phyloP scores from a whole-genome alignment of 1,140 invertebrate genomes.

The Caenorhabditis elegans region DNA sequence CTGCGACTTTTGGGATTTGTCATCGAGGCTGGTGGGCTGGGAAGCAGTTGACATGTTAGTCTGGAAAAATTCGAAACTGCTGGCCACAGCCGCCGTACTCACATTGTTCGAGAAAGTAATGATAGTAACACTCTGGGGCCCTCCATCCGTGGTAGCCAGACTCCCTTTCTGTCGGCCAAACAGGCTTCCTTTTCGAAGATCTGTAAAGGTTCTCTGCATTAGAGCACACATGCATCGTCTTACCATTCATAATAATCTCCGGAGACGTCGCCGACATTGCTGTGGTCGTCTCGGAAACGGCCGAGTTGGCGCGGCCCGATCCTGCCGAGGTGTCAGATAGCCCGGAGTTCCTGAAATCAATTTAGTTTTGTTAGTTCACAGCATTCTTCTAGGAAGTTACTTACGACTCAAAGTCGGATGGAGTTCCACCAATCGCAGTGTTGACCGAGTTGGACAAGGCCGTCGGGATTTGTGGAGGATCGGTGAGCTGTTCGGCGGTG shows the following conservation, averaged over 20 bases:
- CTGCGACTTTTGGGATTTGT: background rate
- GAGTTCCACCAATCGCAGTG: background rate
- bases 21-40: background rate
- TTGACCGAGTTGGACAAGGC: background rate
- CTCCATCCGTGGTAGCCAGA: no score
- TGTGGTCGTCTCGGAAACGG: background rate
- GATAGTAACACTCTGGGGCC: background rate
- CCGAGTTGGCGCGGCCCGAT: background rate
- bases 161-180: background rate
- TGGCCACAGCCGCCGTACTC: no score
- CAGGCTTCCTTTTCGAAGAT: background rate
- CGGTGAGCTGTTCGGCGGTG: background rate
- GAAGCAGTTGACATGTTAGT: background rate
- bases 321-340: background rate
- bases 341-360: background rate
- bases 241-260: constrained; percentile 11
- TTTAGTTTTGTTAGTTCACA: no score
- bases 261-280: background rate
- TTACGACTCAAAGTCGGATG: constrained; percentile 36
- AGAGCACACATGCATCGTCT: background rate
- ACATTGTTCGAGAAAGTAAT: background rate
- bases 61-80: no score
- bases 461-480: background rate
- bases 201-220: background rate
- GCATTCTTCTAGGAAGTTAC: no score